Conservation (phyloP, 1,140 invertebrate genomes). For the Phymorhynchus buccinoides region DNA sequence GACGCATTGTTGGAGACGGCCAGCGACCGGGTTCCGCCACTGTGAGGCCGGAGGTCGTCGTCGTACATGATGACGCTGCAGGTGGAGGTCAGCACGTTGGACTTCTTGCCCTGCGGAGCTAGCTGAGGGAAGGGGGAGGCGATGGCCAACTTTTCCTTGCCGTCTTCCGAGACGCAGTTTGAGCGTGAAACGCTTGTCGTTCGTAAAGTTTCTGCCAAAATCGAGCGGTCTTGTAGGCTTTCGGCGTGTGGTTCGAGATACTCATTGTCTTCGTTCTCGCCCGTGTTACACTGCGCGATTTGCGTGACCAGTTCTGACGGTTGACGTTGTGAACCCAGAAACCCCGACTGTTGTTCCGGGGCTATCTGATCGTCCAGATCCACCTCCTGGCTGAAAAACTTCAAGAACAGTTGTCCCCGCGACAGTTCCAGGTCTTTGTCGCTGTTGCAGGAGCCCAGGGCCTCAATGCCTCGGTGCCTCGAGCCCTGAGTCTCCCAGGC, state of each 20-base stretch:
- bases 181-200: background rate
- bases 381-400: constrained; percentile 47
- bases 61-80: constrained; percentile 50
- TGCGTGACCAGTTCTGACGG: background rate
- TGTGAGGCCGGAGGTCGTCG: constrained; percentile 15
- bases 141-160: background rate
- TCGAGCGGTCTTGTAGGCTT: background rate
- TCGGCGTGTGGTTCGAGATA: background rate
- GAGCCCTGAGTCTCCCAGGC: background rate
- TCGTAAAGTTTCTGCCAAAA: background rate
- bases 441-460: constrained; percentile 31
- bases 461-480: constrained; percentile 7
- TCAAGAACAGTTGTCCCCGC: constrained; percentile 39
- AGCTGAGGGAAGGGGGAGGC: background rate
- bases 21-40: background rate
- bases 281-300: background rate
- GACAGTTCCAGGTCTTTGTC: constrained; percentile 33
- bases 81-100: constrained; percentile 21
- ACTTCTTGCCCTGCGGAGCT: background rate
- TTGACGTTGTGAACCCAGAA: background rate
- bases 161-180: background rate
- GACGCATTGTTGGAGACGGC: constrained; percentile 26
- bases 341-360: background rate
- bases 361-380: constrained; percentile 36
- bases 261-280: background rate